Evolutionary conservation across 2,797 vertebrate genomes (phyloP).

Genomic region (Eremophila alpestris): DNA sequence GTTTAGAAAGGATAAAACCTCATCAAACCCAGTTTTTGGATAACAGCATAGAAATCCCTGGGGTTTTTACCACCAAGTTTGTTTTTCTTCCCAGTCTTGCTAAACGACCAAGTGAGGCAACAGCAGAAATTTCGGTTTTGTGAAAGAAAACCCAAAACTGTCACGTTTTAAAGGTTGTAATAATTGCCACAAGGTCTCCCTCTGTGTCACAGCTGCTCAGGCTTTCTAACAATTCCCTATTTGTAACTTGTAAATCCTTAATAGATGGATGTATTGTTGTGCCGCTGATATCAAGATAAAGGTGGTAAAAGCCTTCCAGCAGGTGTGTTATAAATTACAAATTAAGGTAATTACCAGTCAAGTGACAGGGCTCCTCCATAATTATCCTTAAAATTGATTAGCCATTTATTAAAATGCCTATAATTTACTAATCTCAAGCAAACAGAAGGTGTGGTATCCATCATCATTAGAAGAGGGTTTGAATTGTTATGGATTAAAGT

Average conservation of each 20-base stretch:
- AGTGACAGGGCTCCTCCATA: background rate
- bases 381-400: background rate
- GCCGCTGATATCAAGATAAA: background rate
- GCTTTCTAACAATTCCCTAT: background rate
- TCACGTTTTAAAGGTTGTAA: background rate
- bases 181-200: background rate
- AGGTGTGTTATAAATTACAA: background rate
- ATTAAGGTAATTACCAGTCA: background rate
- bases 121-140: background rate
- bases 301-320: background rate
- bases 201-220: background rate
- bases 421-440: background rate
- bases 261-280: background rate
- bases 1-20: background rate
- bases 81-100: background rate
- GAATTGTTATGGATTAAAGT: background rate
- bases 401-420: background rate
- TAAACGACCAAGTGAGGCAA: background rate
- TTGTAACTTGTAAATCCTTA: background rate
- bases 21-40: fast-evolving
- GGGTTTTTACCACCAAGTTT: background rate
- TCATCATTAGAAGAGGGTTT: background rate
- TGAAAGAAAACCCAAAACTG: background rate
- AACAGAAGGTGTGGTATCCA: background rate
- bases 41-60: background rate